Evolutionary conservation across 2,113 vertebrate genomes (phyloP), one percentile per base, ranked within the genome.

Genomic region (Lycocorax pyrrhopterus): DNA sequence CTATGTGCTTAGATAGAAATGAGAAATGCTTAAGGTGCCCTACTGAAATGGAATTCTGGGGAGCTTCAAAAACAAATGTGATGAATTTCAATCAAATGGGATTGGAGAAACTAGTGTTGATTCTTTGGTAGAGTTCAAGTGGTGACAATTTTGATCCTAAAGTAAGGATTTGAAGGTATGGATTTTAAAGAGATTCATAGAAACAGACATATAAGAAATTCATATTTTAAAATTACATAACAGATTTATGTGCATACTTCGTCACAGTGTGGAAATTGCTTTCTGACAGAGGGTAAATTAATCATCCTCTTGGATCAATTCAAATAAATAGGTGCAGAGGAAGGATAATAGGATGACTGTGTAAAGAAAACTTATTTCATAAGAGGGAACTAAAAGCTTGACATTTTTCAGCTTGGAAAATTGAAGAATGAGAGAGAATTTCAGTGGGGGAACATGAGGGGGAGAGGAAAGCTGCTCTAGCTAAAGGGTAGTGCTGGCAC

Each of bases 291-390:
- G 73, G 52, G 47, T 84, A 71, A 89, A 89, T 90, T 86, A 85
- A 84, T 95, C 85, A 71, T 92, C 51, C 26, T 86, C 83, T 78
- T 93, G 47, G 76, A 89, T 95, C 59, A 87, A 37, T 82, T 89
- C 44, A 84, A 71, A 81, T 84, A 92, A 94, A 95, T 84, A 91
- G 81, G 64, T 91, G 87, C 87, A 95, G 92, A 94, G 87, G 60
- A 71, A 94, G 79, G 58, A 56, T 95, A 95, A 79, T 85, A 84
- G 69, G 73, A 79, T 94, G 66, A 82, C 47, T 89, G 41, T 72
- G 58, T 89, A 64, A 87, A 82, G 79, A 68, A 82, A 93, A 88
- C 60, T 63, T 93, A 77, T 53, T 89, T 85, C 39, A 11, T 80
- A 58, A 75, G 81, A 44, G 52, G 58, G 39, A 93, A 72, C 60